These are phyloP conservation scores for Drosophila quadrilineata DNA, from an alignment of 1,140 invertebrate genomes.

Conservation along the genomic window DNA sequence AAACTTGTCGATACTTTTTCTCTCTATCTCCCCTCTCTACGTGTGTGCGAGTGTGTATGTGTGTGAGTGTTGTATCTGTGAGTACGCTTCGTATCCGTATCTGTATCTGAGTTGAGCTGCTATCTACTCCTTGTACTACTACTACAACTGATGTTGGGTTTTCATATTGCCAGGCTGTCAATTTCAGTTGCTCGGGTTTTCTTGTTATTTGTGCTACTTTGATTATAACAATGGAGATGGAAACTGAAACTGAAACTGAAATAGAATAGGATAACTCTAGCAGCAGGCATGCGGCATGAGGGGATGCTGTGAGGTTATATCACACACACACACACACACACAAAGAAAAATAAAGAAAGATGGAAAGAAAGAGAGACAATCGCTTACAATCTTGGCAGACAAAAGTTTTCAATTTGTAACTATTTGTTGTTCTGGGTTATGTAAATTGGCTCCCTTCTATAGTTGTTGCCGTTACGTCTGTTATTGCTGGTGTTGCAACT, in stretches of 20 bases:
- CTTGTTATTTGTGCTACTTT: constrained; percentile 73
- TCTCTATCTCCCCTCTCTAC: not conserved
- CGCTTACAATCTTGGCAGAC: constrained; percentile 76
- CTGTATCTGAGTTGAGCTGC: not conserved
- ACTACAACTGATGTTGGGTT: constrained; percentile 23
- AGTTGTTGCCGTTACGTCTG: constrained; percentile 14
- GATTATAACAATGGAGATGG: constrained; percentile 69
- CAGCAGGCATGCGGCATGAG: too few species aligned
- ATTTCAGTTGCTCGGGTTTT: constrained; percentile 52
- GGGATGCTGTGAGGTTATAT: too few species aligned
- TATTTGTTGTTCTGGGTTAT: constrained; percentile 78
- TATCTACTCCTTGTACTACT: not conserved
- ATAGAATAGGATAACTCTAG: constrained; percentile 1
- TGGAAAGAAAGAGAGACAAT: constrained; percentile 44
- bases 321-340: too few species aligned
- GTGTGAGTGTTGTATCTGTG: constrained; percentile 7
- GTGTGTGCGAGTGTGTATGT: not conserved
- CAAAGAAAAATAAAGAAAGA: too few species aligned
- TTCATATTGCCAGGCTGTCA: constrained; percentile 55
- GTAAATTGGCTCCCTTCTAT: constrained; percentile 65
- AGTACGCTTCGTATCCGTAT: constrained; percentile 4
- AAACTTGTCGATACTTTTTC: constrained; percentile 79
- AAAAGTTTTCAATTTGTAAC: constrained; percentile 78
- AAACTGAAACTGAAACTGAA: constrained; percentile 9
- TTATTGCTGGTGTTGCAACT: constrained; percentile 27